Evolutionary conservation across 2,888 invertebrate species (phyloP).

Genomic region (Ochropleura plecta): DNA sequence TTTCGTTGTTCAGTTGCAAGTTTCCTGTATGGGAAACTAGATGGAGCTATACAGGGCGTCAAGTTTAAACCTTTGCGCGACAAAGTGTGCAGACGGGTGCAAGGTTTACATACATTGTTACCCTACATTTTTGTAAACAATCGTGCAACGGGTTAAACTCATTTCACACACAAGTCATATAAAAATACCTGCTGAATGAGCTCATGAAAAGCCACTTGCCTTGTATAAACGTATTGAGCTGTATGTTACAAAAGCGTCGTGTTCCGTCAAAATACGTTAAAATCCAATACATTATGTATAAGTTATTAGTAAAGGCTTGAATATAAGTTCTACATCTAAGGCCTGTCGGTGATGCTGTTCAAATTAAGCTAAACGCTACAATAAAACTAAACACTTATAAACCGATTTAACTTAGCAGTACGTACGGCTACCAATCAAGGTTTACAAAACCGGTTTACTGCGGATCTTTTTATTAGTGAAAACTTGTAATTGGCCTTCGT

Average conservation of each 20-base stretch:
- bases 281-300: conserved; percentile 4
- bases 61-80: no score
- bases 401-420: conserved; percentile 24
- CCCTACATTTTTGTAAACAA: no score
- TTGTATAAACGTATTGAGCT: no score
- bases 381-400: conserved; percentile 45
- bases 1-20: no score
- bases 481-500: no score
- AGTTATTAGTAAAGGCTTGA: conserved; percentile 37
- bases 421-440: no score
- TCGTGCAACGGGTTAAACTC: no score
- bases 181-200: background rate
- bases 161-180: background rate
- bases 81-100: no score
- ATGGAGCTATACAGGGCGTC: background rate
- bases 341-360: conserved; percentile 63
- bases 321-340: conserved; percentile 62
- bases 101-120: no score
- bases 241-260: background rate
- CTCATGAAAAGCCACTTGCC: background rate
- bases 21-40: background rate
- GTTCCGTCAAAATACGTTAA: conserved; percentile 28
- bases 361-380: conserved; percentile 57
- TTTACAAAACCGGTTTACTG: no score
- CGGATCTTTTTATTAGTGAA: no score